phyloP scores from a whole-genome alignment of 2,888 invertebrate species.

The Holacanthella duospinosa region DNA sequence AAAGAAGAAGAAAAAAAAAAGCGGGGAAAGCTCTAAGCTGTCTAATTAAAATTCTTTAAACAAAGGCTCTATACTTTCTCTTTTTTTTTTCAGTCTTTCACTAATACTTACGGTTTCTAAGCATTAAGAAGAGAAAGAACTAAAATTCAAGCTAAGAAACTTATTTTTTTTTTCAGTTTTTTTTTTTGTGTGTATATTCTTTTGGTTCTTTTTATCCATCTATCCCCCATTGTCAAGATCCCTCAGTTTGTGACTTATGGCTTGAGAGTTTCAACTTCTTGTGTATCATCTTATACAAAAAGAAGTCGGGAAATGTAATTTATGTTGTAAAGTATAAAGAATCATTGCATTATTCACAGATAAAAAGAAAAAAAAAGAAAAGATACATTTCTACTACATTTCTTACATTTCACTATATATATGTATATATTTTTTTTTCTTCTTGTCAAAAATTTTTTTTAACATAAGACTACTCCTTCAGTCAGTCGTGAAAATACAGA shows the following conservation, averaged over 20 bases:
- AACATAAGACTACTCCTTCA: too few species aligned
- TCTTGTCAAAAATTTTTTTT: too few species aligned
- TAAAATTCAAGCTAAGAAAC: neutral
- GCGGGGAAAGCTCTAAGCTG: neutral
- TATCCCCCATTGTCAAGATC: neutral
- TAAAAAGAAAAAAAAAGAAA: neutral
- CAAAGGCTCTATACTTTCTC: neutral
- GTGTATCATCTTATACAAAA: neutral
- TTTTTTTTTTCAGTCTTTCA: neutral
- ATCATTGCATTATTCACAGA: slow-evolving; percentile 6
- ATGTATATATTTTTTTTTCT: neutral
- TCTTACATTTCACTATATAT: neutral
- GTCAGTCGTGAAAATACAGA: too few species aligned
- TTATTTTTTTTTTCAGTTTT: neutral
- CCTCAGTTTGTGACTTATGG: slow-evolving; percentile 1
- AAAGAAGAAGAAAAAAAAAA: neutral
- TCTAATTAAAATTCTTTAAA: slow-evolving; percentile 6
- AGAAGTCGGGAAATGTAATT: neutral
- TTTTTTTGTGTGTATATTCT: too few species aligned
- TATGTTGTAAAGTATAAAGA: neutral
- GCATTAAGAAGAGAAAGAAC: neutral
- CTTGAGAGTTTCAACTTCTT: neutral
- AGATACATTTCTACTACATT: neutral
- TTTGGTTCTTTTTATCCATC: neutral
- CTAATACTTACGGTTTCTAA: neutral